A percentile compares a stretch with the other conserved stretches of the same genome.
These are phyloP conservation scores for Antheraea yamamai DNA, from an alignment of 2,888 invertebrate genomes.

Conservation along the genomic window DNA sequence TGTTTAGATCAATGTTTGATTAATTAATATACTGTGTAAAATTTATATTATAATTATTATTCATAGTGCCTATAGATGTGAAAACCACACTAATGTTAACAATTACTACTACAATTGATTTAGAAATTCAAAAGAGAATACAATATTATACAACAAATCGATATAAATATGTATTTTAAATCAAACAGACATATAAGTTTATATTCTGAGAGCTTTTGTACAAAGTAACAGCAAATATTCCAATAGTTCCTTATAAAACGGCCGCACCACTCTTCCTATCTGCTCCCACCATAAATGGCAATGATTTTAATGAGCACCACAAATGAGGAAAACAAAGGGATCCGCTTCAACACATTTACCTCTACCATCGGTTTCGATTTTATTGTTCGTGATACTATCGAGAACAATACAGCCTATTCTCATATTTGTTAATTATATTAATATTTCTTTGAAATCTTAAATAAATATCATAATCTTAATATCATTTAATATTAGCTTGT, in stretches of 20 bases:
- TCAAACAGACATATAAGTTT: not conserved
- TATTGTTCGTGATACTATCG: not conserved
- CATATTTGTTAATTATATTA: not conserved
- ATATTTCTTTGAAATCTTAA: not conserved
- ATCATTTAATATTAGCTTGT: too few species aligned
- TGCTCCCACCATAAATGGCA: constrained; percentile 33
- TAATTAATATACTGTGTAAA: too few species aligned
- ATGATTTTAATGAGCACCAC: constrained; percentile 36
- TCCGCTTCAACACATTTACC: constrained; percentile 19
- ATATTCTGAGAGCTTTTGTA: not conserved
- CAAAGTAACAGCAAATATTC: constrained; percentile 23
- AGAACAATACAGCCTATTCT: not conserved
- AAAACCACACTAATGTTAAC: too few species aligned
- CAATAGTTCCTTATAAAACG: constrained; percentile 17
- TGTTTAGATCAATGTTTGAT: too few species aligned
- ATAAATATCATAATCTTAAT: too few species aligned
- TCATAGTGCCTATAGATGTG: too few species aligned
- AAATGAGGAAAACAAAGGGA: constrained; percentile 37
- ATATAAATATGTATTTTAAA: not conserved
- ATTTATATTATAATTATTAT: too few species aligned
- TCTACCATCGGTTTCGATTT: constrained; percentile 10
- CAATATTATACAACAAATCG: not conserved
- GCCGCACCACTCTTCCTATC: constrained; percentile 22
- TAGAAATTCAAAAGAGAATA: too few species aligned
- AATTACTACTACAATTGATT: too few species aligned